phyloP scores from a whole-genome alignment of 2,113 vertebrate species.

The Mugil cephalus region DNA sequence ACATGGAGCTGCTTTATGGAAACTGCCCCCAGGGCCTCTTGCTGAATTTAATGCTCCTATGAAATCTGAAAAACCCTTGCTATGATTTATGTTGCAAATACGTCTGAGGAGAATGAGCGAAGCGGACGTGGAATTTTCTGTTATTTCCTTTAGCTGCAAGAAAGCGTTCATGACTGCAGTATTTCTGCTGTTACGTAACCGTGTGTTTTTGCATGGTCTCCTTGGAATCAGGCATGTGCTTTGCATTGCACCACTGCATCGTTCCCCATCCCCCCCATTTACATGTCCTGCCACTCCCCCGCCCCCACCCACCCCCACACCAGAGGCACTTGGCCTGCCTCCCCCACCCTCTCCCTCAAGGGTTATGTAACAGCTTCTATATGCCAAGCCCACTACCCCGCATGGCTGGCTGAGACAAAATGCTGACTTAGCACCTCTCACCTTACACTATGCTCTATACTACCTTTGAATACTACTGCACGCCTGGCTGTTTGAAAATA shows the following conservation, averaged over 20 bases:
- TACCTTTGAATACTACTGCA: not conserved
- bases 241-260: conserved; percentile 53
- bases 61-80: not conserved
- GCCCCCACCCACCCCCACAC: not conserved
- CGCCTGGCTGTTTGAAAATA: not conserved
- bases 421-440: conserved; percentile 57
- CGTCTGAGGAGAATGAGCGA: not conserved
- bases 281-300: not conserved
- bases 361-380: conserved; percentile 60
- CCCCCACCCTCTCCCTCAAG: not conserved
- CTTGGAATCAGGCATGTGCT: conserved; percentile 50
- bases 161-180: not conserved
- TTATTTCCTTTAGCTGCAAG: not conserved
- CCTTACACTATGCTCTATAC: conserved; percentile 11
- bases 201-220: conserved; percentile 19
- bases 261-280: conserved; percentile 52
- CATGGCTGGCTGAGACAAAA: conserved; percentile 50
- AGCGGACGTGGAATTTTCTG: not conserved
- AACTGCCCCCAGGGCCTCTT: not conserved
- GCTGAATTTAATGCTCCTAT: not conserved
- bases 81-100: not conserved
- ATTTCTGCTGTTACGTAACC: conserved; percentile 47
- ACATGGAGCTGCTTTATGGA: not conserved
- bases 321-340: not conserved
- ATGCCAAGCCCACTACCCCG: conserved; percentile 12